A percentile compares a stretch with the other conserved stretches of the same genome.
phyloP scores from a whole-genome alignment of 2,888 invertebrate species.

The Apamea crenata region DNA sequence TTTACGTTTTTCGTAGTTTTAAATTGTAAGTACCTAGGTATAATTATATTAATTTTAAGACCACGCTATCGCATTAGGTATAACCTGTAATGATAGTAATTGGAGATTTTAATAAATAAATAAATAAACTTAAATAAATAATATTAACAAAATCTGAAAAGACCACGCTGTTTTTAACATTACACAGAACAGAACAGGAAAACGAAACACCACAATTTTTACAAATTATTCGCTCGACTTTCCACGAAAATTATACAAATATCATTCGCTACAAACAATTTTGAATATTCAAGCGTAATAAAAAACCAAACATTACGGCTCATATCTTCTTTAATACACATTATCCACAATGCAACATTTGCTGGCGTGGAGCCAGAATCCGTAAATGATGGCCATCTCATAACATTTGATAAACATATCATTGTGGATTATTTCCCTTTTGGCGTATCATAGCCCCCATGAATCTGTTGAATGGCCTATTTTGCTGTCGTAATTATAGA shows the following conservation, averaged over 20 bases:
- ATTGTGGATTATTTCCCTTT: conserved; percentile 32
- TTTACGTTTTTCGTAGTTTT: too few species aligned
- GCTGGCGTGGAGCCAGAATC: conserved; percentile 50
- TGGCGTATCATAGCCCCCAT: conserved; percentile 14
- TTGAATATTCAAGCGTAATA: conserved; percentile 31
- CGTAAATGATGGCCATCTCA: conserved; percentile 37
- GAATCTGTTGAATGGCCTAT: conserved; percentile 28
- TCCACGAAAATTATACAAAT: not conserved
- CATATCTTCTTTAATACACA: conserved; percentile 24
- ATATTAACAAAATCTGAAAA: not conserved
- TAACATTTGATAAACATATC: conserved; percentile 58
- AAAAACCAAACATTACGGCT: conserved; percentile 26
- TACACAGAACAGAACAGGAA: not conserved
- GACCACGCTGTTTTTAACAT: too few species aligned
- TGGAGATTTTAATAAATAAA: too few species aligned
- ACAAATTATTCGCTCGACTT: not conserved
- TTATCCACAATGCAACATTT: conserved; percentile 37
- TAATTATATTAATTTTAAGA: too few species aligned
- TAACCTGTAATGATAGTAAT: too few species aligned
- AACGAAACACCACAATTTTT: not conserved
- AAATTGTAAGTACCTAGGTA: too few species aligned
- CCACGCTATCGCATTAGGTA: too few species aligned
- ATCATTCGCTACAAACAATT: conserved; percentile 7
- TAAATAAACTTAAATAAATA: not conserved
- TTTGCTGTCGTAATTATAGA: conserved; percentile 26